Evolutionary conservation across 2,113 vertebrate genomes (phyloP).

Genomic region (Petroica traversi): DNA sequence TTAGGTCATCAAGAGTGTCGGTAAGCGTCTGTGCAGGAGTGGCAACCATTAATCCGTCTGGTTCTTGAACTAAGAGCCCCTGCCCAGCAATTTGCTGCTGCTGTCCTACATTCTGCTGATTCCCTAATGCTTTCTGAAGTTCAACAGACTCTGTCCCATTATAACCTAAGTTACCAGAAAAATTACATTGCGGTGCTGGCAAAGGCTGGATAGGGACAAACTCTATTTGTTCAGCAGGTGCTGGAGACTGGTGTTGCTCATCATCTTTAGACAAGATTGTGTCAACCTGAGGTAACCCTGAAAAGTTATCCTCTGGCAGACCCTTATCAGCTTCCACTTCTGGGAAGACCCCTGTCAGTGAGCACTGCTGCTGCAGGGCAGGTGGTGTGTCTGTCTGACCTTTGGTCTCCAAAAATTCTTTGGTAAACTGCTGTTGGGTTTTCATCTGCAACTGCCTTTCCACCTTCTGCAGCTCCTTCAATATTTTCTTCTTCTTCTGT

Average conservation of each 20-base stretch:
- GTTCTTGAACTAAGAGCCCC: conserved; percentile 90
- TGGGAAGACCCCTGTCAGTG: conserved; percentile 82
- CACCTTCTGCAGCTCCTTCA: conserved; percentile 99
- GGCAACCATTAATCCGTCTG: conserved; percentile 91
- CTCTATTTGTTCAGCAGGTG: conserved; percentile 80
- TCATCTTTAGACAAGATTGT: conserved; percentile 86
- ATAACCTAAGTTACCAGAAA: conserved; percentile 88
- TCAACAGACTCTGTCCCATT: conserved; percentile 88
- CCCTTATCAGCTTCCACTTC: conserved; percentile 78
- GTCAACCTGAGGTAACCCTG: conserved; percentile 91
- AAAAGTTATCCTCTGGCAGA: conserved; percentile 82
- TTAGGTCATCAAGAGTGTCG: conserved; percentile 99
- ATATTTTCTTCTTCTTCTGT: conserved; percentile 99
- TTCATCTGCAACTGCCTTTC: conserved; percentile 99
- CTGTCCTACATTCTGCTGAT: conserved; percentile 84
- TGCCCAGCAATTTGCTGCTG: conserved; percentile 86
- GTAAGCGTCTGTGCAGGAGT: conserved; percentile 93
- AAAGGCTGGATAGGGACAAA: conserved; percentile 92
- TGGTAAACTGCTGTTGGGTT: conserved; percentile 99
- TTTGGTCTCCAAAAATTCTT: conserved; percentile 99
- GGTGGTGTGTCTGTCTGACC: conserved; percentile 84
- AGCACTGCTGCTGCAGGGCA: conserved; percentile 81
- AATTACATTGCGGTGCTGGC: conserved; percentile 83
- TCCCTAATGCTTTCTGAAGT: conserved; percentile 91
- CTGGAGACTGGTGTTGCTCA: conserved; percentile 73